Evolutionary conservation across 37 sponge, comb jelly and placozoan genomes (phyloP).

Genomic region (Haliclona indistincta): DNA sequence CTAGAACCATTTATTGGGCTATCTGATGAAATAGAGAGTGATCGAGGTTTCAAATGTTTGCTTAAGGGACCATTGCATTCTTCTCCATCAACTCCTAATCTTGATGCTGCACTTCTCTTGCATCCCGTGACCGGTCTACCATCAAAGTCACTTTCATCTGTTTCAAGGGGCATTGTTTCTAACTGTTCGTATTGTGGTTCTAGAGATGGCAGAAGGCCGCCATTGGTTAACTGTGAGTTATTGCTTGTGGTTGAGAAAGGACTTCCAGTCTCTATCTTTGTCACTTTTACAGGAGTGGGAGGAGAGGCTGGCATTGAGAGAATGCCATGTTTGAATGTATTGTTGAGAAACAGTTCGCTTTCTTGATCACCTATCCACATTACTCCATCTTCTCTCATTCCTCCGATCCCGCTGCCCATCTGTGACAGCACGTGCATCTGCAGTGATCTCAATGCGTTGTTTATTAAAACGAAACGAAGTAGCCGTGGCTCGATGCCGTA

Average conservation of each 20-base stretch:
- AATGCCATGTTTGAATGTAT: slow-evolving; percentile 50
- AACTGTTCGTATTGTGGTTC: too few species aligned
- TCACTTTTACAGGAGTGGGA: slow-evolving; percentile 44
- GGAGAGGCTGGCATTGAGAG: slow-evolving; percentile 22
- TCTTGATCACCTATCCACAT: not conserved
- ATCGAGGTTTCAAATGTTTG: not conserved
- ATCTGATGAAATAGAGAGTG: not conserved
- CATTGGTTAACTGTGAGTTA: not conserved
- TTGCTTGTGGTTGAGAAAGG: not conserved
- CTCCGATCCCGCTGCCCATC: not conserved
- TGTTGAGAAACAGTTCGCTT: slow-evolving; percentile 27
- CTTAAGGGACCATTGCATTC: not conserved
- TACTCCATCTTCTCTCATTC: slow-evolving; percentile 5
- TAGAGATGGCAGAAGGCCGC: not conserved
- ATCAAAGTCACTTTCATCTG: not conserved
- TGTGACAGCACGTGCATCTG: slow-evolving; percentile 28
- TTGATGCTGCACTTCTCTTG: not conserved
- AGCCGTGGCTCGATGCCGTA: slow-evolving; percentile 66
- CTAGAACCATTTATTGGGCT: not conserved
- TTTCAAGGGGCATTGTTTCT: not conserved
- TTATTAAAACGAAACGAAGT: slow-evolving; percentile 69
- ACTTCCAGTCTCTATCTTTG: slow-evolving; percentile 16
- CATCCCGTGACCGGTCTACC: not conserved
- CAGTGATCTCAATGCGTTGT: slow-evolving; percentile 64
- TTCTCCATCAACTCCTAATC: not conserved